phyloP scores from a whole-genome alignment of 2,113 vertebrate species.

The Petroica traversi region DNA sequence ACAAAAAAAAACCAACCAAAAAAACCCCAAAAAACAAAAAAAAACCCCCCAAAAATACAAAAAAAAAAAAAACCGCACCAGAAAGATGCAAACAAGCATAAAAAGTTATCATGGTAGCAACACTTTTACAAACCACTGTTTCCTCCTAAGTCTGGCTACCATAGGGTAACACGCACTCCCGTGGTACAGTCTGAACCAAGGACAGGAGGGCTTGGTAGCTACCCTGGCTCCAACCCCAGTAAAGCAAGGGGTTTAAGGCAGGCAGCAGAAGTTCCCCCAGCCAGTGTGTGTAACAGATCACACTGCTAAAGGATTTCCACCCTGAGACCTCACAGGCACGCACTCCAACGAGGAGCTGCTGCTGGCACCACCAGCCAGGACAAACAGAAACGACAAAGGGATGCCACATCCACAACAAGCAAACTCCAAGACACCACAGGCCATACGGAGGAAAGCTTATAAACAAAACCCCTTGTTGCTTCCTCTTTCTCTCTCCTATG shows the following conservation, averaged over 20 bases:
- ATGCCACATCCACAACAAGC: neutral
- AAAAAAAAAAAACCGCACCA: too few relatives aligned
- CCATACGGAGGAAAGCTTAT: neutral
- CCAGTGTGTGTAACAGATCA: neutral
- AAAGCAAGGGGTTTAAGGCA: neutral
- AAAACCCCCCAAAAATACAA: neutral
- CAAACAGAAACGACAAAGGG: accelerated
- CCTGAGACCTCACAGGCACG: accelerated
- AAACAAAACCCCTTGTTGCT: neutral
- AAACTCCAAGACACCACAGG: neutral
- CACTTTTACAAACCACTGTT: neutral
- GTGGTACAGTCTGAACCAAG: neutral
- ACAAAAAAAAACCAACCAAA: too few relatives aligned
- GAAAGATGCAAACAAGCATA: neutral
- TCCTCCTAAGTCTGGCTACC: neutral
- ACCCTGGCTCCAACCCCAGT: neutral
- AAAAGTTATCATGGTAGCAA: neutral
- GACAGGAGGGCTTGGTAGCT: neutral
- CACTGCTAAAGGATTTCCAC: neutral
- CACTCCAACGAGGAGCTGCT: neutral
- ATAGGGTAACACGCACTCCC: neutral
- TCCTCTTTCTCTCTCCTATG: neutral
- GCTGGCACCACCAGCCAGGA: neutral
- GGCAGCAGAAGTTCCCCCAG: neutral
- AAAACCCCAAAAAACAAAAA: neutral